phyloP scores from a whole-genome alignment of 2,888 invertebrate genomes.

The Spodoptera exigua region DNA sequence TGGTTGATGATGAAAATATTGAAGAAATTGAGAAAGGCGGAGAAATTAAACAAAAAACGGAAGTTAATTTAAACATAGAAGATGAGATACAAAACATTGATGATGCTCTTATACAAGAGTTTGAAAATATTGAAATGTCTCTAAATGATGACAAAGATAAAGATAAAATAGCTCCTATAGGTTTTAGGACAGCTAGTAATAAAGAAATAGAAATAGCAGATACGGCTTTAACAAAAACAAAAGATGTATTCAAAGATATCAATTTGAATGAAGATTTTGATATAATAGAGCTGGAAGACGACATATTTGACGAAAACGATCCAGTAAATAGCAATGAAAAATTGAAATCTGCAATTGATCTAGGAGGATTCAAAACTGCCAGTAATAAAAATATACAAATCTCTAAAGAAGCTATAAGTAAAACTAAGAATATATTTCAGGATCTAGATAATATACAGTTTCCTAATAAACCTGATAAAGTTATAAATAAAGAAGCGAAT shows the following conservation, averaged over 20 bases:
- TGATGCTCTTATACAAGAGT: conserved; percentile 66
- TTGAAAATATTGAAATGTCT: conserved; percentile 67
- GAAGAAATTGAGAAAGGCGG: neutral
- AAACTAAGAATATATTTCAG: conserved; percentile 67
- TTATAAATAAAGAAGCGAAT: conserved; percentile 7
- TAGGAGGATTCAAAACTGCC: conserved; percentile 63
- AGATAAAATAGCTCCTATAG: conserved; percentile 15
- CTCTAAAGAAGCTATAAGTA: conserved; percentile 66
- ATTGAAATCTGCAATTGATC: neutral
- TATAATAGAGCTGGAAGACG: neutral
- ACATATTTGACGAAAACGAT: neutral
- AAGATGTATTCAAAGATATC: conserved; percentile 61
- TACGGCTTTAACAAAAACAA: conserved; percentile 65
- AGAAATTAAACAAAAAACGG: neutral
- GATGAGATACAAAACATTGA: conserved; percentile 59
- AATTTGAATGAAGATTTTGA: conserved; percentile 33
- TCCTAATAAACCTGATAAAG: conserved; percentile 15
- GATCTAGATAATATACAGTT: conserved; percentile 44
- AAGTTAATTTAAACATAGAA: conserved; percentile 25
- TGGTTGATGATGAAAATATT: conserved; percentile 6
- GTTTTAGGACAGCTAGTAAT: conserved; percentile 71
- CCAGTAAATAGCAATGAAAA: too few relatives aligned
- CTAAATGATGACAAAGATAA: conserved; percentile 46
- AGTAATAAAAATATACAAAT: conserved; percentile 74
- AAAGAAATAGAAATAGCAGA: conserved; percentile 64